A percentile compares a stretch with the other conserved stretches of the same genome.
Conservation (phyloP, 2,797 vertebrate genomes). For the Oceanodroma leucorhoa region DNA sequence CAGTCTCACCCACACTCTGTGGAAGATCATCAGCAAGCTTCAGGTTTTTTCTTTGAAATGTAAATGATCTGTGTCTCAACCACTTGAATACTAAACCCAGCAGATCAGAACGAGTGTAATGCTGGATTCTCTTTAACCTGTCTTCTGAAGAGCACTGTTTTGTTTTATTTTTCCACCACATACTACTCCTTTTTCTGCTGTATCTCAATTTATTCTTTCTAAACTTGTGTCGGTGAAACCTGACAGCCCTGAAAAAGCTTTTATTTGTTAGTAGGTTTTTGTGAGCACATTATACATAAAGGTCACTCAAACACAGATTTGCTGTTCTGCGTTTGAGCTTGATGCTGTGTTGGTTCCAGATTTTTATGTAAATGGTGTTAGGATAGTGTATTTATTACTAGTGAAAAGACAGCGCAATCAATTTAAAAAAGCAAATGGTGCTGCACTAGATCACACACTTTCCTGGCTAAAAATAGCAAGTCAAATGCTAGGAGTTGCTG, state of each 20-base stretch:
- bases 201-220: conserved; percentile 19
- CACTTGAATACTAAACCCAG: background rate
- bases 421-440: conserved; percentile 31
- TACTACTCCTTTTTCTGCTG: background rate
- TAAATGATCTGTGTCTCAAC: conserved; percentile 4
- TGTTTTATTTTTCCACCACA: background rate
- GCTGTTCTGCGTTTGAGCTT: conserved; percentile 39
- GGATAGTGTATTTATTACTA: conserved; percentile 51
- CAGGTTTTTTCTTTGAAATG: conserved; percentile 32
- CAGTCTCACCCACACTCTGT: background rate
- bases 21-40: background rate
- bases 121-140: background rate
- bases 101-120: background rate
- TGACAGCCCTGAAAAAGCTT: conserved; percentile 18
- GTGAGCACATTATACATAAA: conserved; percentile 5
- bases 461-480: conserved; percentile 33
- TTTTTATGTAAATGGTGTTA: conserved; percentile 59
- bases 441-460: conserved; percentile 7
- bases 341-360: conserved; percentile 37
- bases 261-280: conserved; percentile 26
- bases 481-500: background rate
- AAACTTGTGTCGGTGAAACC: background rate
- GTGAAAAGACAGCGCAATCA: conserved; percentile 17
- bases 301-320: conserved; percentile 54
- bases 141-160: background rate